These are phyloP conservation scores for Drosophila diplacantha DNA, from an alignment of 2,888 invertebrate genomes.

Conservation along the genomic window DNA sequence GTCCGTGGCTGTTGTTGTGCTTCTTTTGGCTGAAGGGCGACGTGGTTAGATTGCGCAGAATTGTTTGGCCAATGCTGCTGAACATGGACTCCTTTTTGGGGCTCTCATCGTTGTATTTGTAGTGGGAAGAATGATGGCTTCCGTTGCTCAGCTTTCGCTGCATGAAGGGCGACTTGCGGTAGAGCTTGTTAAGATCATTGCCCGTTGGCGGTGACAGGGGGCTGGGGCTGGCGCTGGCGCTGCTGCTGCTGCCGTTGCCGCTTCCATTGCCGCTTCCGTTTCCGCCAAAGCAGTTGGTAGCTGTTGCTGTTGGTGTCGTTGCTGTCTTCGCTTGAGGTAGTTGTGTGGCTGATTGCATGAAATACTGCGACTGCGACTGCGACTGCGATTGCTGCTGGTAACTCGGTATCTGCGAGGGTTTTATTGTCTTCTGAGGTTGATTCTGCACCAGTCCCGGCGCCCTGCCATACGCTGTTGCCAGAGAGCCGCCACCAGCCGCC, in stretches of 20 bases:
- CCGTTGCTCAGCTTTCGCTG: slow-evolving; percentile 75
- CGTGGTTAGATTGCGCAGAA: slow-evolving; percentile 76
- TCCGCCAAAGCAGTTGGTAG: slow-evolving; percentile 47
- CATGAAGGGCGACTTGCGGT: slow-evolving; percentile 77
- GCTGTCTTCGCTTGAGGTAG: slow-evolving; percentile 65
- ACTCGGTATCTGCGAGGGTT: slow-evolving; percentile 76
- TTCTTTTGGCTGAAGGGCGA: slow-evolving; percentile 78
- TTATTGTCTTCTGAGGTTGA: slow-evolving; percentile 60
- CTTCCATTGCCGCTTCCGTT: slow-evolving; percentile 19
- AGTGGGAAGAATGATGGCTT: slow-evolving; percentile 37
- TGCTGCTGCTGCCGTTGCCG: slow-evolving; percentile 12
- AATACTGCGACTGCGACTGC: slow-evolving; percentile 56
- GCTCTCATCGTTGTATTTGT: slow-evolving; percentile 68
- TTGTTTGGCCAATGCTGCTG: slow-evolving; percentile 76
- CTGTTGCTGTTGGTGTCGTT: slow-evolving; percentile 36
- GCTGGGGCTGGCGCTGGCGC: slow-evolving; percentile 34
- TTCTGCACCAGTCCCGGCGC: slow-evolving; percentile 29
- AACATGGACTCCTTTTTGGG: slow-evolving; percentile 77
- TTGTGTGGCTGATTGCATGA: slow-evolving; percentile 66
- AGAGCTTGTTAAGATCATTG: slow-evolving; percentile 63
- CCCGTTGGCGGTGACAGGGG: slow-evolving; percentile 51
- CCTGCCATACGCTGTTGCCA: slow-evolving; percentile 26
- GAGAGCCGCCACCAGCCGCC: slow-evolving; percentile 24
- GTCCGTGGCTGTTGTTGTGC: slow-evolving; percentile 40
- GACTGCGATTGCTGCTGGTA: slow-evolving; percentile 60